Evolutionary conservation across 2,888 invertebrate genomes (phyloP), one percentile per base, ranked within the genome.

Genomic region (Cantharis rustica): DNA sequence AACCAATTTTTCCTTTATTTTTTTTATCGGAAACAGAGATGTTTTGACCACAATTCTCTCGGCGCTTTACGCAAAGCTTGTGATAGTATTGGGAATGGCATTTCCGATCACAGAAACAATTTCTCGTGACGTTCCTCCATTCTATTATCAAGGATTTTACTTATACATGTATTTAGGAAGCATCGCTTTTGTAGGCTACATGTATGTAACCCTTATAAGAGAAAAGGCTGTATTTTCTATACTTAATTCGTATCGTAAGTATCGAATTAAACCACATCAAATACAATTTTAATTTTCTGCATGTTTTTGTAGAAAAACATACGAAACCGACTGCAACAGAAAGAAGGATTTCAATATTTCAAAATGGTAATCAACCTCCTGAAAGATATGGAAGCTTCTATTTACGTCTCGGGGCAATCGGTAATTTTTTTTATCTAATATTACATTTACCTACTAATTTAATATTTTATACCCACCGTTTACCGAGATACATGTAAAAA

Each of bases 41-140:
- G 93, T 93, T 62, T 86, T 95, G 76, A 93, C 93, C 81, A 91
- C 93, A 76, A 92, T 94, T 5, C 87, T 96, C 64, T 96, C 96
- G 62, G 95, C 95, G 2, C 90, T 96, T 26, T 97, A 97, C 88
- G 95, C 94, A 73, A 96, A 97, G 86, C 89, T 96, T 13, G 88
- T 97, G 76, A 95, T 97, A 13, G 94, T 97, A 5, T 89, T 95
- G 80, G 96, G 96, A 10, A 91, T 96, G 61, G 95, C 96, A 15
- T 93, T 97, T 84, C 96, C 97, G 3, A 92, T 97, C 78, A 95
- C 96, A 3, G 95, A 96, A 89, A 94, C 95, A 71, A 94, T 96
- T 79, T 94, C 95, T 3, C 91, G 92, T 69, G 92, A 93, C 83
- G 94, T 96, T 20, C 93, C 94, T 16, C 91, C 92, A 27, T 91